phyloP scores from a whole-genome alignment of 2,113 vertebrate species.

The Egretta garzetta region DNA sequence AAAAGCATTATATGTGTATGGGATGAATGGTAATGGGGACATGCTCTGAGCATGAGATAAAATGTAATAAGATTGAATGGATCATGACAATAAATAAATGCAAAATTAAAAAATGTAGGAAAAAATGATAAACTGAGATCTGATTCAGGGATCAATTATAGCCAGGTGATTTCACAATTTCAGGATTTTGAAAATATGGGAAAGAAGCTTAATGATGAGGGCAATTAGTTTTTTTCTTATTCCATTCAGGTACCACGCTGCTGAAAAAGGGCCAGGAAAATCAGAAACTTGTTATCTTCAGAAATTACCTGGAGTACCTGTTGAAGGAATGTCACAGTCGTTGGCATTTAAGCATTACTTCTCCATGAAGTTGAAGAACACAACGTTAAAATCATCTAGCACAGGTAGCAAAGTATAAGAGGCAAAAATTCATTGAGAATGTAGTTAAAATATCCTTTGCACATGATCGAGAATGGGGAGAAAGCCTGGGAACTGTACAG shows the following conservation, averaged over 20 bases:
- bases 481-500: neutral
- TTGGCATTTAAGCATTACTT: neutral
- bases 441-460: neutral
- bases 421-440: fast-evolving
- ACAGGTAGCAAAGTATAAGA: neutral
- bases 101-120: neutral
- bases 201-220: neutral
- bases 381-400: neutral
- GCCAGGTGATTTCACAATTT: neutral
- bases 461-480: neutral
- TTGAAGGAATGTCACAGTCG: neutral
- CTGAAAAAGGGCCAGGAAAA: neutral
- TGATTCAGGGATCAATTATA: neutral
- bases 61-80: neutral
- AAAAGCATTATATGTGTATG: neutral
- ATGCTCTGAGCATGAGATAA: neutral
- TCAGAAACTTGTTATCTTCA: neutral
- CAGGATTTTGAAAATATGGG: neutral
- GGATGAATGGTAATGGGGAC: neutral
- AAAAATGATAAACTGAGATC: neutral
- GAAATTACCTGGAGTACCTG: neutral
- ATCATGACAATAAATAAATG: neutral
- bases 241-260: neutral
- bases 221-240: neutral
- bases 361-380: neutral